phyloP scores from a whole-genome alignment of 1,140 invertebrate species.

The Drosophila repleta region DNA sequence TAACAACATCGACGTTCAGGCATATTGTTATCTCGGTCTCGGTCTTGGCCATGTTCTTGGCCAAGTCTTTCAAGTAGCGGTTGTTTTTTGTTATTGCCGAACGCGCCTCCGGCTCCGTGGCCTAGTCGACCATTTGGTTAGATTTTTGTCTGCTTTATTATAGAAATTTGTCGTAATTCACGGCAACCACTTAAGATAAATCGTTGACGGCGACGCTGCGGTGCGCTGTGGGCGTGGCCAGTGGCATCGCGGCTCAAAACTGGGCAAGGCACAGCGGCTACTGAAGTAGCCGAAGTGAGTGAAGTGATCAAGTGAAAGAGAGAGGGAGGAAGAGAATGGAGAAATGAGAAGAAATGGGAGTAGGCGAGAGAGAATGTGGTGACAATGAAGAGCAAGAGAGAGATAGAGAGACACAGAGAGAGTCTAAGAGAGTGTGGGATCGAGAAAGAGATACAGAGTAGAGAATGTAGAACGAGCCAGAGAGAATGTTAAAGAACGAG shows the following conservation, averaged over 20 bases:
- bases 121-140: slow-evolving; percentile 54
- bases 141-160: slow-evolving; percentile 81
- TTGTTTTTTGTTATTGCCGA: slow-evolving; percentile 39
- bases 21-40: slow-evolving; percentile 65
- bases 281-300: slow-evolving; percentile 68
- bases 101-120: slow-evolving; percentile 41
- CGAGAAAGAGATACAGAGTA: too few relatives aligned
- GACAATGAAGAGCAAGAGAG: too few relatives aligned
- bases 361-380: too few relatives aligned
- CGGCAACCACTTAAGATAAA: slow-evolving; percentile 79
- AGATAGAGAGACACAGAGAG: too few relatives aligned
- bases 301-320: not conserved
- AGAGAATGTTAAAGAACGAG: too few relatives aligned
- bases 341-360: too few relatives aligned
- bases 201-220: slow-evolving; percentile 27
- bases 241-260: slow-evolving; percentile 5
- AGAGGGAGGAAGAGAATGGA: not conserved
- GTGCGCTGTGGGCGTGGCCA: slow-evolving; percentile 22
- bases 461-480: too few relatives aligned
- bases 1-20: slow-evolving; percentile 9
- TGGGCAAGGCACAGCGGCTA: slow-evolving; percentile 51
- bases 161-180: slow-evolving; percentile 82
- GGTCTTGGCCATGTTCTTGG: slow-evolving; percentile 29
- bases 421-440: too few relatives aligned
- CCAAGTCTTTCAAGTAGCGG: slow-evolving; percentile 65